phyloP scores from a whole-genome alignment of 2,113 vertebrate species.

The Clarias batrachus region DNA sequence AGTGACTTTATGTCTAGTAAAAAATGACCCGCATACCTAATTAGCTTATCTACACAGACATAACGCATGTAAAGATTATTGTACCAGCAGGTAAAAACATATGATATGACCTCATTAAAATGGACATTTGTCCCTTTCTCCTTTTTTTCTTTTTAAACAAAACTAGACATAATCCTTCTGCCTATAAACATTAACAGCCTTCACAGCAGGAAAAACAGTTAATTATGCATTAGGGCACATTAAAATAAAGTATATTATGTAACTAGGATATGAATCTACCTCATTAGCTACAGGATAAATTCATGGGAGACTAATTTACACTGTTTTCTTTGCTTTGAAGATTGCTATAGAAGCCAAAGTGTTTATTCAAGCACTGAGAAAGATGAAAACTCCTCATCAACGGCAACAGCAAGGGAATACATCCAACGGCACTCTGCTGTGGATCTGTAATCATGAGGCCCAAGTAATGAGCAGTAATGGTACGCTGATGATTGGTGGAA shows the following conservation, averaged over 20 bases:
- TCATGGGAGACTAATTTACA: not conserved
- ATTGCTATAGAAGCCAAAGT: not conserved
- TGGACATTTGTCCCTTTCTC: not conserved
- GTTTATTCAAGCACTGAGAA: not conserved
- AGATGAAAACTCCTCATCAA: constrained; percentile 11
- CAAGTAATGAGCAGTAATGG: not conserved
- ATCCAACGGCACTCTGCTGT: not conserved
- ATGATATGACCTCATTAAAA: not conserved
- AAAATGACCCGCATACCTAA: not conserved
- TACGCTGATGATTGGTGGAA: not conserved
- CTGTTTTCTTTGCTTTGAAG: not conserved
- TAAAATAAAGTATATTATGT: not conserved
- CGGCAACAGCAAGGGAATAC: not conserved
- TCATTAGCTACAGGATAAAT: constrained; percentile 1
- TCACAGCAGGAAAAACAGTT: not conserved
- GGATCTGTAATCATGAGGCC: constrained; percentile 11
- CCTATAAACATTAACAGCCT: not conserved
- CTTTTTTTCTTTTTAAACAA: not conserved
- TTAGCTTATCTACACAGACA: not conserved
- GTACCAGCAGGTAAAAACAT: not conserved
- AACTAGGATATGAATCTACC: not conserved
- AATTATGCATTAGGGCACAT: not conserved
- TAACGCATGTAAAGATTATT: not conserved
- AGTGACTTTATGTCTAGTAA: not conserved
- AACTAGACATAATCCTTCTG: not conserved